Base-by-base conservation (phyloP, 2,113 vertebrate species). In the Pangasianodon hypophthalmus region DNA sequence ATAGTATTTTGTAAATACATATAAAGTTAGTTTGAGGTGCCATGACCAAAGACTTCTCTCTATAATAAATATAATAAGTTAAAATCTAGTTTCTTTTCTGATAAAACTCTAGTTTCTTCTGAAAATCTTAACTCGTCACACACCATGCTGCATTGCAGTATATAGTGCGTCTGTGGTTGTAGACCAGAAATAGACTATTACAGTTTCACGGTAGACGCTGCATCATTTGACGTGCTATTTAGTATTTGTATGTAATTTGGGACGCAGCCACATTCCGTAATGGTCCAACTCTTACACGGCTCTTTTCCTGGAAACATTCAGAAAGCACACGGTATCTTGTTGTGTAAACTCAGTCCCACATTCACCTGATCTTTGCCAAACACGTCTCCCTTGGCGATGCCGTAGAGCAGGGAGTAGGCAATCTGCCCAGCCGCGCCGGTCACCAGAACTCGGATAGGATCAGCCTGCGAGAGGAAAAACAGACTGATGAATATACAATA, bases 361-460 rank as follows among this genome's bases (percentile, higher is more conserved):
- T 71, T 92, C 95, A 99, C 98, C 98, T 99, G 98, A 73, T 99
- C 98, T 93, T 97, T 97, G 81, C 98, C 98, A 9, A 99, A 99
- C 93, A 99, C 97, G 96, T 99, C 97, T 29, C 98, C 98, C 93
- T 98, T 99, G 89, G 98, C 98, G 87, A 99, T 98, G 95, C 97
- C 97, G 96, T 97, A 99, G 62, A 99, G 97, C 91, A 99, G 95
- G 0, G 98, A 99, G 92, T 99, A 99, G 46, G 98, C 98, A 60
- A 99, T 99, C 94, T 99, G 98, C 56, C 98, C 98, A 0, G 98
- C 98, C 77, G 98, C 98, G 91, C 98, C 98, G 0, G 98, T 99
- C 92, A 99, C 97, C 93, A 99, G 96, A 64, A 99, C 98, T 94
- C 95, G 96, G 95, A 99, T 95, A 2, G 98, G 96, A 84, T 98